Evolutionary conservation across 2,888 invertebrate species (phyloP), one percentile per base, ranked within the genome.

Genomic region (Caenorhabditis sp.): DNA sequence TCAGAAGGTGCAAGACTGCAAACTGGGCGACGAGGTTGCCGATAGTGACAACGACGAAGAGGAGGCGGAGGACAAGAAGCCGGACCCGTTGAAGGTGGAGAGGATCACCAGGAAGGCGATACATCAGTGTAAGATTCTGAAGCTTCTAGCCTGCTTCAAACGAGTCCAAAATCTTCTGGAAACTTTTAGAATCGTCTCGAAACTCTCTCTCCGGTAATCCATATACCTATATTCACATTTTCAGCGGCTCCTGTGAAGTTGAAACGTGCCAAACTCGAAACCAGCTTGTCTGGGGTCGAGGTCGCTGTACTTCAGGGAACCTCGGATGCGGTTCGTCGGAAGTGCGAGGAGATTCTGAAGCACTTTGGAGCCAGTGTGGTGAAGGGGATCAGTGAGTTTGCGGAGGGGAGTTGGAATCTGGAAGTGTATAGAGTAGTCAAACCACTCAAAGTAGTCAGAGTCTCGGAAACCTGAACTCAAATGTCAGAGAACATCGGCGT

Each of bases 361-460:
- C 44, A 74, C 26, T 87, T 89, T 38, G 89, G 88, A 22, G 89
- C 89, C 10, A 86, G 56, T 5, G 76, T 85, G 5, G 86, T 89
- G 26, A 88, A 88, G 26, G 88, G 86, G 66, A 76, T 86, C 12
- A 85, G 88, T 87, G 44, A 74, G 85, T 69, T 56, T 26, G 5
- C 22, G 38, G 22, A 51, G 31, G 4, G 31, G 7, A 31, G 31
- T 31, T 31, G 31, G n/a, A n/a, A n/a, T n/a, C n/a, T n/a, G n/a
- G n/a, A n/a, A n/a, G n/a, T n/a, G n/a, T n/a, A n/a, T n/a, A n/a
- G n/a, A n/a, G n/a, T n/a, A n/a, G n/a, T n/a, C n/a, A n/a, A n/a
- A n/a, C n/a, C n/a, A n/a, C n/a, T n/a, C n/a, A n/a, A n/a, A n/a
- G n/a, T n/a, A n/a, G n/a, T n/a, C n/a, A n/a, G n/a, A n/a, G n/a